phyloP scores from a whole-genome alignment of 2,113 vertebrate species.

The Amblyornis subalaris region DNA sequence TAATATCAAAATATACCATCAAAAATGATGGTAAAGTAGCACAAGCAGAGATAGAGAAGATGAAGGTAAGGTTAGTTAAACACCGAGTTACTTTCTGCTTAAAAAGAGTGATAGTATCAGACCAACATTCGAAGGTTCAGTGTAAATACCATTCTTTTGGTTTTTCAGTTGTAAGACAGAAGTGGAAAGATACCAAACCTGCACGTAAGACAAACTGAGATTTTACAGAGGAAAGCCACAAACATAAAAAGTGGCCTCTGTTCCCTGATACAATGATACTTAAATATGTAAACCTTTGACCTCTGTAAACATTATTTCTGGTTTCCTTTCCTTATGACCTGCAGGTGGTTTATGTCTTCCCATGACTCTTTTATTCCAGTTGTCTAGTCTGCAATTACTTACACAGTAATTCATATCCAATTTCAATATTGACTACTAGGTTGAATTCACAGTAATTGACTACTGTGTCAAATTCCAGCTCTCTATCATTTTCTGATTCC shows the following conservation, averaged over 20 bases:
- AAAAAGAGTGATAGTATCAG: neutral
- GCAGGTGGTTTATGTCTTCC: neutral
- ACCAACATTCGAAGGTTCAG: neutral
- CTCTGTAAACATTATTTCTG: neutral
- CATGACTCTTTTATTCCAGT: neutral
- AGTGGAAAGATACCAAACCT: neutral
- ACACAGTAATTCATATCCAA: neutral
- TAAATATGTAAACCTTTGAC: conserved; percentile 8
- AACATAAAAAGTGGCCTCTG: neutral
- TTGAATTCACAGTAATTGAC: neutral
- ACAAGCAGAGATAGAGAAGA: conserved; percentile 7
- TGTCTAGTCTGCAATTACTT: neutral
- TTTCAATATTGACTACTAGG: conserved; percentile 23
- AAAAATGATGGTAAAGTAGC: neutral
- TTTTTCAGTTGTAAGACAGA: neutral
- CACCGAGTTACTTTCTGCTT: conserved; percentile 24
- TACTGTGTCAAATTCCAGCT: neutral
- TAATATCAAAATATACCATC: no score
- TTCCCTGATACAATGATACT: neutral
- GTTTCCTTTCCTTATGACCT: neutral
- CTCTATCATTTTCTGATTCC: neutral
- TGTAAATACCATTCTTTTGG: neutral
- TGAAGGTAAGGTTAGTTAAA: conserved; percentile 46
- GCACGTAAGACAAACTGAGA: neutral
- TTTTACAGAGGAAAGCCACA: neutral